Evolutionary conservation across 2,797 vertebrate genomes (phyloP).

Genomic region (Rostrhamus sociabilis): DNA sequence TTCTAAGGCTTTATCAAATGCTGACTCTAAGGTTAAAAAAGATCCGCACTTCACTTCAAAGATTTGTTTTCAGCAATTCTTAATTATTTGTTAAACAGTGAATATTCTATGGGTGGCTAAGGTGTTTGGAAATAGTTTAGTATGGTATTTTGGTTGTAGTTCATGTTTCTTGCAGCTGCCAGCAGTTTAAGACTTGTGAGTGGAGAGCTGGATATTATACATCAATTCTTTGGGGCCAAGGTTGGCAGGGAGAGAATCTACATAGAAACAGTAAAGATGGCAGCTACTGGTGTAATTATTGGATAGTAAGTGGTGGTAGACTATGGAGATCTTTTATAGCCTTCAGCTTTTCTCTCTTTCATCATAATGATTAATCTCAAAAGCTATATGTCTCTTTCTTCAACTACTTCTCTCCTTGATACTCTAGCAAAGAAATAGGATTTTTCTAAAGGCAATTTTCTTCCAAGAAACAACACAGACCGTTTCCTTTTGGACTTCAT

Average conservation of each 20-base stretch:
- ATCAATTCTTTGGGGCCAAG: not conserved
- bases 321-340: not conserved
- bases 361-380: not conserved
- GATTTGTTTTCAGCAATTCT: not conserved
- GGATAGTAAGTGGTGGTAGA: not conserved
- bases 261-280: not conserved
- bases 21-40: not conserved
- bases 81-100: not conserved
- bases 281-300: not conserved
- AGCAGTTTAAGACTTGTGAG: not conserved
- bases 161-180: not conserved
- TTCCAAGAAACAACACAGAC: slow-evolving; percentile 16
- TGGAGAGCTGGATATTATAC: not conserved
- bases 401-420: not conserved
- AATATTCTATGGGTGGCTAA: not conserved
- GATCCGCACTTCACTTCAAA: not conserved
- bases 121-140: not conserved
- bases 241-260: not conserved
- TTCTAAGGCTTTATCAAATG: not conserved
- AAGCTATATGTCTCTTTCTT: not conserved
- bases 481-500: slow-evolving; percentile 35
- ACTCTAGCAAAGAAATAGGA: not conserved
- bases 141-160: not conserved
- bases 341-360: slow-evolving; percentile 1
- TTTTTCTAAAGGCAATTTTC: slow-evolving; percentile 43